Evolutionary conservation across 2,113 vertebrate genomes (phyloP), one percentile per base, ranked within the genome.

Genomic region (Ranitomeya variabilis): DNA sequence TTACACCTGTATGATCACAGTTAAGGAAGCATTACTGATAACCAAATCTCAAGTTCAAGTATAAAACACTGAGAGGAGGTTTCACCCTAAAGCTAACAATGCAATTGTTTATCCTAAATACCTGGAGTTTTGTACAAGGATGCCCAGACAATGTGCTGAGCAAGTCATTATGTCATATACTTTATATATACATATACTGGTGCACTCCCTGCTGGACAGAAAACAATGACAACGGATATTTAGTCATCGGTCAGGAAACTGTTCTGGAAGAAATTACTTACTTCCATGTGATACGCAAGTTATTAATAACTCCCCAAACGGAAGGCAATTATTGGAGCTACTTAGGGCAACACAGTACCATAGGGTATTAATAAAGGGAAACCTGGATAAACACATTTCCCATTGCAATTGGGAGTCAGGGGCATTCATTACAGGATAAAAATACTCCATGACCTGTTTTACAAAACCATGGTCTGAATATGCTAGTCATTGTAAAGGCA

Each of bases 161-260:
- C 2, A 85, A 54, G 37, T 57, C 15, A 66, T 86, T 64, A 66
- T 19, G 59, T 86, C 57, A 86, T 57, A 11, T 57, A 57, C 31
- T 60, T 59, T 31, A 60, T 80, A 37, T 76, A 80, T 10, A 69
- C n/a, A 21, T 80, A 26, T 3, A 80, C 8, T 18, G 55, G 60
- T 54, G 57, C 57, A 71, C 74, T 80, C 52, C 64, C 64, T n/a
- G 64, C 64, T 21, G 57, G 45, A 54, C n/a, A 87, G 71, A 81
- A 80, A 80, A 87, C 86, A 80, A 87, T 80, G 60, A 80, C 23
- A 87, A 71, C 71, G 86, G 86, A 87, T 80, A 80, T 87, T 69
- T 31, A 37, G 77, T 87, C 77, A 69, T 45, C n/a, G 21, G 52
- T 31, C 86, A 87, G 86, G 77, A 86, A 86, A 69, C 37, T 15